Evolutionary conservation across 2,888 invertebrate species (phyloP), one percentile per base, ranked within the genome.

Genomic region (Rosalia funebris): DNA sequence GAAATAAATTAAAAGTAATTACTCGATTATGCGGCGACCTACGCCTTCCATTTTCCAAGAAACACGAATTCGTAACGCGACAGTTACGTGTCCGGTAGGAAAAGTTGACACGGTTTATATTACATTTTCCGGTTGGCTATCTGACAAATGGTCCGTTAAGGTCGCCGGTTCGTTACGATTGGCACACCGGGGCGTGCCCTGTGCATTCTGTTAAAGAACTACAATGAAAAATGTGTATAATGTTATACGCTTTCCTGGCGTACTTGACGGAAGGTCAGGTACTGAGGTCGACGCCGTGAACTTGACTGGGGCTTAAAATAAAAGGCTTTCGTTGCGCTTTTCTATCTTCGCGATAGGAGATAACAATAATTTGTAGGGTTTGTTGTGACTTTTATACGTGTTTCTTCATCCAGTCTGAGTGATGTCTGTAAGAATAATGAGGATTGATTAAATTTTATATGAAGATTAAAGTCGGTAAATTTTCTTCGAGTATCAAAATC

Each of bases 21-120:
- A 39, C 20, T 25, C 20, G 44, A 44, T 44, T 44, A 25, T 25
- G 11, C 44, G 44, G 11, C 11, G 31, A 39, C 39, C 34, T 39
- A 39, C 50, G 31, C 50, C 50, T 39, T 50, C 10, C 14, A 10
- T 50, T 50, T 50, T 50, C 50, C 39, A n/a, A 50, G 50, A 50
- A 50, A 50, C 36, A 32, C n/a, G n/a, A 25, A 31, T 46, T 7
- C 19, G 19, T 19, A 16, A 37, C 17, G 16, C 17, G 37, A 37
- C 34, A 48, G 48, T 34, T 46, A 20, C 32, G 17, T 34, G 34
- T 46, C 31, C 34, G 11, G 32, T 17, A 32, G 15, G 16, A 46
- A 17, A 17, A 11, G 48, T 37, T 44, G 37, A 14, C 48, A 48
- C 12, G 19, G 47, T 48, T 32, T 48, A 17, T 12, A 19, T 34